phyloP scores from a whole-genome alignment of 2,888 invertebrate species.

The Notodonta dromedarius region DNA sequence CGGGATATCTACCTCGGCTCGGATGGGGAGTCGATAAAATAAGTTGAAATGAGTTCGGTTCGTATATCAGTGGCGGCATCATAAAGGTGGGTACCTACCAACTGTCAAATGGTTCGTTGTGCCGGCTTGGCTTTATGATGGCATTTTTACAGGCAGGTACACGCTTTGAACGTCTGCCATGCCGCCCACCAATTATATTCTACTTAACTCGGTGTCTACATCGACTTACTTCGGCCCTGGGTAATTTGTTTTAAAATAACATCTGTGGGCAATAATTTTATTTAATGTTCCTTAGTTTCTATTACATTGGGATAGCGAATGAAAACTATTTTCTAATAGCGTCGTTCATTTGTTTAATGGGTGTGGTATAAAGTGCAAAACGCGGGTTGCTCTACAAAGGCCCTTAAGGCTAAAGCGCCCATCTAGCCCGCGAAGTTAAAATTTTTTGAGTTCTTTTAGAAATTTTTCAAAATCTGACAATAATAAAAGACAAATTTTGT shows the following conservation, averaged over 20 bases:
- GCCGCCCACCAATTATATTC: slow-evolving; percentile 82
- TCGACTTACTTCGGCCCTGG: slow-evolving; percentile 42
- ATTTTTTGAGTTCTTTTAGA: too few relatives aligned
- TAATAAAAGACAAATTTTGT: too few relatives aligned
- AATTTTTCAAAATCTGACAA: too few relatives aligned
- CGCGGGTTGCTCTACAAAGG: slow-evolving; percentile 41
- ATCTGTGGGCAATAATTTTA: slow-evolving; percentile 26
- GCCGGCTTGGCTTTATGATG: slow-evolving; percentile 79
- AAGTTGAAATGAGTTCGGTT: slow-evolving; percentile 72
- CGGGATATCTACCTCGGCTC: slow-evolving; percentile 56
- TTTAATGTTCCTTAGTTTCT: neutral
- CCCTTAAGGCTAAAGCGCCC: too few relatives aligned
- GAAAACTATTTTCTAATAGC: neutral
- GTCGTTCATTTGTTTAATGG: neutral
- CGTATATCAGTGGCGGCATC: slow-evolving; percentile 80
- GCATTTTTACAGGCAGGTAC: slow-evolving; percentile 83
- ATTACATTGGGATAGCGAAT: neutral
- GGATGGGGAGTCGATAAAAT: slow-evolving; percentile 79
- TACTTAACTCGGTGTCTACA: slow-evolving; percentile 72
- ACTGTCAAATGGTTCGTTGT: slow-evolving; percentile 83
- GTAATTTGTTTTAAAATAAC: slow-evolving; percentile 42
- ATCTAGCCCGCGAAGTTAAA: too few relatives aligned
- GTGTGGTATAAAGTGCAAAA: slow-evolving; percentile 14
- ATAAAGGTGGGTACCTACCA: slow-evolving; percentile 78
- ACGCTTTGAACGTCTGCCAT: slow-evolving; percentile 73